Conservation (phyloP, 1,140 invertebrate species). For the Saccostrea cuccullata region DNA sequence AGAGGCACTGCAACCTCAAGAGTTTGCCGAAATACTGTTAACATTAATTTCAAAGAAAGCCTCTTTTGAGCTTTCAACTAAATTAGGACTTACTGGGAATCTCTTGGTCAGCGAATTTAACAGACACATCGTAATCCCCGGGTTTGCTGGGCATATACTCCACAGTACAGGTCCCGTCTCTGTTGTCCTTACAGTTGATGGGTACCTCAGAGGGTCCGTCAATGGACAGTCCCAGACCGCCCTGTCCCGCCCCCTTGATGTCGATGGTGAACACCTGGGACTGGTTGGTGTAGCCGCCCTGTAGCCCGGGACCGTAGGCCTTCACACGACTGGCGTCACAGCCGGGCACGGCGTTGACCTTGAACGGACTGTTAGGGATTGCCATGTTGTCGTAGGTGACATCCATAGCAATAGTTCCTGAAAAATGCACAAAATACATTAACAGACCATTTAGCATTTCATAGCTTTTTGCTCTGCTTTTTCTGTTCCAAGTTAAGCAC, state of each 20-base stretch:
- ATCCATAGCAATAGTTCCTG: constrained; percentile 89
- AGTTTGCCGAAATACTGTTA: too few species aligned
- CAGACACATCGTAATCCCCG: constrained; percentile 88
- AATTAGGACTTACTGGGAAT: constrained; percentile 82
- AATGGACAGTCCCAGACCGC: constrained; percentile 89
- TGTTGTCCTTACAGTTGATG: constrained; percentile 92
- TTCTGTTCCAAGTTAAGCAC: too few species aligned
- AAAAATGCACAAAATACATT: constrained; percentile 24
- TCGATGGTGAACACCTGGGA: constrained; percentile 84
- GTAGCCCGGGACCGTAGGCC: constrained; percentile 78
- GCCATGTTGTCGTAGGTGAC: constrained; percentile 90
- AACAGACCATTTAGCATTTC: background rate
- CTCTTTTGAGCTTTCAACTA: too few species aligned
- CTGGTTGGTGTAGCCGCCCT: constrained; percentile 74
- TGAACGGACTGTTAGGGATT: constrained; percentile 90
- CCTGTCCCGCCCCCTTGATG: constrained; percentile 88
- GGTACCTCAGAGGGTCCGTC: constrained; percentile 91
- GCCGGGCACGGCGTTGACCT: constrained; percentile 88
- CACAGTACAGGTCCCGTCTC: constrained; percentile 91
- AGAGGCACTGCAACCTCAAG: too few species aligned
- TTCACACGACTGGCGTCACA: constrained; percentile 85
- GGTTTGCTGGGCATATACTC: constrained; percentile 87
- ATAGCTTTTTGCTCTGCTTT: too few species aligned
- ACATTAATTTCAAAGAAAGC: too few species aligned
- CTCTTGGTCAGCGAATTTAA: constrained; percentile 89